A percentile compares a stretch with the other conserved stretches of the same genome.
phyloP scores from a whole-genome alignment of 2,113 vertebrate genomes.

The Gobiocypris rarus region DNA sequence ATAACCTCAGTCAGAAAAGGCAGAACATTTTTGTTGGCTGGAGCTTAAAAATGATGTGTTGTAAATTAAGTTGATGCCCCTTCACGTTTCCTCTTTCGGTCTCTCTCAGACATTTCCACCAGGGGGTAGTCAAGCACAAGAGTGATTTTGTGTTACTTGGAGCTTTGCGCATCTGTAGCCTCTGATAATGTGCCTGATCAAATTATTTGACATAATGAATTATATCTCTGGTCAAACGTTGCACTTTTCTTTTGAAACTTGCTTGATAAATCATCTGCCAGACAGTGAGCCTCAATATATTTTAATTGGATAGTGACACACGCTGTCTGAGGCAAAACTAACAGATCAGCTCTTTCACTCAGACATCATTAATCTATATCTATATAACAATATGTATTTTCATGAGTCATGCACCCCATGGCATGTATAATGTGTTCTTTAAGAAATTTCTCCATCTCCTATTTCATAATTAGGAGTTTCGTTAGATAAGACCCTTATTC shows the following conservation, averaged over 20 bases:
- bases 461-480: too few species aligned
- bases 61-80: not conserved
- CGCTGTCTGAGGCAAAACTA: not conserved
- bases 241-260: constrained; percentile 1
- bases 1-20: not conserved
- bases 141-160: not conserved
- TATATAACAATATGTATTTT: not conserved
- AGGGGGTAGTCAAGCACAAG: constrained; percentile 11
- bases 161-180: not conserved
- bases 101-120: constrained; percentile 8
- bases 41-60: not conserved
- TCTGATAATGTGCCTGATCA: constrained; percentile 1
- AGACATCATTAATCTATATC: not conserved
- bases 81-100: not conserved
- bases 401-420: not conserved
- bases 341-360: not conserved
- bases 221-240: not conserved
- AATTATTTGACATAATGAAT: not conserved
- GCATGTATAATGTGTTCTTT: not conserved
- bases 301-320: not conserved
- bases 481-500: too few species aligned
- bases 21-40: not conserved
- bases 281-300: not conserved
- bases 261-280: not conserved
- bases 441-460: not conserved